Evolutionary conservation across 2,797 vertebrate species (phyloP).

Genomic region (Leuciscus waleckii): DNA sequence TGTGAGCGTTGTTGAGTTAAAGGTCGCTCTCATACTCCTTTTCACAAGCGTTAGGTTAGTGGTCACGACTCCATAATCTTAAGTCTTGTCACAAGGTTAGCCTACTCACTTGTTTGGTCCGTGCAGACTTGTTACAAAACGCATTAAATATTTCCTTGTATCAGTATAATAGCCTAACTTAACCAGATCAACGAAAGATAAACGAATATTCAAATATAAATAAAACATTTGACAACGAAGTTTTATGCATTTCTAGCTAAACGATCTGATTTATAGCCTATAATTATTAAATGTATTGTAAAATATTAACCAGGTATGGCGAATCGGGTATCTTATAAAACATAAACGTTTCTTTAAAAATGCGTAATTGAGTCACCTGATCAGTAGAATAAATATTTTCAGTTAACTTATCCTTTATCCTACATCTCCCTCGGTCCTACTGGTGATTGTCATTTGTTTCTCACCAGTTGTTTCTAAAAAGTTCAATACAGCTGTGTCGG

Average conservation of each 20-base stretch:
- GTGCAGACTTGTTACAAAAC: not conserved
- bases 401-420: not conserved
- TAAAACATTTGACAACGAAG: not conserved
- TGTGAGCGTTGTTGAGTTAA: conserved; percentile 6
- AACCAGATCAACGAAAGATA: not conserved
- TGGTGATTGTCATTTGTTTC: not conserved
- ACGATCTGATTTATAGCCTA: not conserved
- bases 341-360: not conserved
- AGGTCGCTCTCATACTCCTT: conserved; percentile 24
- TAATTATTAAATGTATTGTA: not conserved
- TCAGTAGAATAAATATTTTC: not conserved
- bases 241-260: not conserved
- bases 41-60: conserved; percentile 29
- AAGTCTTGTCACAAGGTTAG: conserved; percentile 45
- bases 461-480: not conserved
- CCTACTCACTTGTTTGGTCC: not conserved
- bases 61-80: conserved; percentile 43
- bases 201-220: conserved; percentile 5
- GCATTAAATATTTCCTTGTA: not conserved
- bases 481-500: not conserved
- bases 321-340: not conserved
- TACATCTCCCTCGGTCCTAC: not conserved
- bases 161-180: not conserved
- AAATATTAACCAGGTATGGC: not conserved
- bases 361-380: not conserved